phyloP scores from a whole-genome alignment of 2,113 vertebrate species.

The Mixornis gularis region DNA sequence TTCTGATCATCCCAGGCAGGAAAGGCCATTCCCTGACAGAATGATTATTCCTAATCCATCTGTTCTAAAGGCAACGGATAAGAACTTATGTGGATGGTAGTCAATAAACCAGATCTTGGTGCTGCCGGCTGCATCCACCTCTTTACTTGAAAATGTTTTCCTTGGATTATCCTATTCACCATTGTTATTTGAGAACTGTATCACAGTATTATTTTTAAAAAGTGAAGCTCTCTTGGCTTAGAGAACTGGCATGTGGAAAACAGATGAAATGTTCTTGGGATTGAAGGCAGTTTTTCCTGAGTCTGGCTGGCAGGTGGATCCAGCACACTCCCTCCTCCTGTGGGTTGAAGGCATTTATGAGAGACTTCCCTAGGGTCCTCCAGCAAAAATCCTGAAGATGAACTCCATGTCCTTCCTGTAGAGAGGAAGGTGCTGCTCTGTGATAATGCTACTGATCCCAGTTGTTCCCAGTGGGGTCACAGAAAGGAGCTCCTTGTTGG shows the following conservation, averaged over 20 bases:
- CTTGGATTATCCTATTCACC: background rate
- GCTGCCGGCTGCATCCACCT: background rate
- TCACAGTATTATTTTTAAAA: background rate
- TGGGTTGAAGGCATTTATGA: background rate
- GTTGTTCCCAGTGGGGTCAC: rapidly evolving
- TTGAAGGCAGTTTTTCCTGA: background rate
- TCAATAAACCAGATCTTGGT: background rate
- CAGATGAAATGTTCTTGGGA: background rate
- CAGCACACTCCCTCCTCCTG: background rate
- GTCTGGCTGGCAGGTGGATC: background rate
- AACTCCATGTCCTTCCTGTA: rapidly evolving
- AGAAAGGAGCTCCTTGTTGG: background rate
- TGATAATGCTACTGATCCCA: background rate
- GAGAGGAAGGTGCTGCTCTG: background rate
- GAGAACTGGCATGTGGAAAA: background rate
- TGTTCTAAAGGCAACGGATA: background rate
- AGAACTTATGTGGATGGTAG: background rate
- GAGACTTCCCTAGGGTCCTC: background rate
- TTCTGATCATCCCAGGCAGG: background rate
- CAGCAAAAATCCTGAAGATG: background rate
- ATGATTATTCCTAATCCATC: background rate
- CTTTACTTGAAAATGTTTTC: background rate
- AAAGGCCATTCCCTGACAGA: background rate
- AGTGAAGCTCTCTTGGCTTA: background rate
- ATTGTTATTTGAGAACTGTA: background rate